Percentiles rank a stretch among this genome's conserved stretches.
These are phyloP conservation scores for Phaethornis superciliosus DNA, from an alignment of 2,113 vertebrate genomes.

Conservation along the genomic window DNA sequence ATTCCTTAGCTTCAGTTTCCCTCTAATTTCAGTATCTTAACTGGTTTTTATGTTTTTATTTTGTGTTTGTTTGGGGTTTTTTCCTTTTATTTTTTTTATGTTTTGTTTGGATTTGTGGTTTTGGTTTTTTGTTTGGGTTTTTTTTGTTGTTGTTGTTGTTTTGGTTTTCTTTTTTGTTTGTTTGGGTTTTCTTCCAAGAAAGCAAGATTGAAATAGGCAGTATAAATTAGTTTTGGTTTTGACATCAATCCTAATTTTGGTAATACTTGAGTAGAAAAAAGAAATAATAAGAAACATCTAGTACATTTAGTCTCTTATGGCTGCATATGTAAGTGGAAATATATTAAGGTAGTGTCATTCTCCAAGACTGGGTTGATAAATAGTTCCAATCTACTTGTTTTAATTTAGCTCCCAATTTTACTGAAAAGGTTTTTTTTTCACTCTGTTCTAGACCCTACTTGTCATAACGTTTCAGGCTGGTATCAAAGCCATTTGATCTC, in stretches of 20 bases:
- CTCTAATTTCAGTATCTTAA: background rate
- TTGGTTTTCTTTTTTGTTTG: background rate
- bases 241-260: background rate
- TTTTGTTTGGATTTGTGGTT: no score
- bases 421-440: background rate
- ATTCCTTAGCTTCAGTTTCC: background rate
- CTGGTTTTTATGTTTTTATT: background rate
- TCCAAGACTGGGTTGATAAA: background rate
- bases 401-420: background rate
- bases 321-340: background rate
- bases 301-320: background rate
- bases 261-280: background rate
- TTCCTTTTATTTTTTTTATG: background rate
- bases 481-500: background rate
- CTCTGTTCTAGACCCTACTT: background rate
- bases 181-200: background rate
- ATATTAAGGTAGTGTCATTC: no score
- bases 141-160: background rate
- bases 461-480: background rate
- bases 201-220: background rate
- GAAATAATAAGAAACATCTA: background rate
- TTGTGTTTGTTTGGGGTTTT: background rate
- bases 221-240: background rate
- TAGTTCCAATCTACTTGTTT: background rate
- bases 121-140: background rate